A percentile compares a stretch with the other conserved stretches of the same genome.
Evolutionary conservation across 1,140 invertebrate species (phyloP).

Genomic region (Eciton burchellii): DNA sequence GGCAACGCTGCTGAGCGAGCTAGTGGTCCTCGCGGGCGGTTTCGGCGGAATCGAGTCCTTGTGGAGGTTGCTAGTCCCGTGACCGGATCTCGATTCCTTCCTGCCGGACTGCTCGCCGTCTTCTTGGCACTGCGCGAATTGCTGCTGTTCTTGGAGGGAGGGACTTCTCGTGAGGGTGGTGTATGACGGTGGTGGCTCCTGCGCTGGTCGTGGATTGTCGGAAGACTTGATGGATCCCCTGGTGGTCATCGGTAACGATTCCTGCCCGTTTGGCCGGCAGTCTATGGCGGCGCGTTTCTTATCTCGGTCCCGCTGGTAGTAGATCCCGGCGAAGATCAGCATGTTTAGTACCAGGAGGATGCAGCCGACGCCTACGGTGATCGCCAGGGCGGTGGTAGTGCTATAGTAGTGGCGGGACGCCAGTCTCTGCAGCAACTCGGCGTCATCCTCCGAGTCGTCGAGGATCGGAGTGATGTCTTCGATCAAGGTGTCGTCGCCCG

Average conservation of each 20-base stretch:
- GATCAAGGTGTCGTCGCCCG: constrained; percentile 78
- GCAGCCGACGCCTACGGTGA: constrained; percentile 95
- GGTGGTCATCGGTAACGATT: constrained; percentile 83
- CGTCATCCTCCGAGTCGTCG: constrained; percentile 84
- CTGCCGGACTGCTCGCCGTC: constrained; percentile 73
- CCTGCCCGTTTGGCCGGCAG: constrained; percentile 77
- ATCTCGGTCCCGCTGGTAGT: constrained; percentile 91
- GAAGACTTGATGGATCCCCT: constrained; percentile 75
- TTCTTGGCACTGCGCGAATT: constrained; percentile 44
- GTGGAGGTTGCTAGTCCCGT: constrained; percentile 59
- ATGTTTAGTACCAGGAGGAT: constrained; percentile 94
- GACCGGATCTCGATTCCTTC: constrained; percentile 54
- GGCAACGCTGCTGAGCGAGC: constrained; percentile 81
- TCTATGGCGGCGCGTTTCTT: constrained; percentile 81
- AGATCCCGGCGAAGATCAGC: constrained; percentile 95
- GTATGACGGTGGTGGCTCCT: constrained; percentile 85
- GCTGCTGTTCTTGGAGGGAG: constrained; percentile 76
- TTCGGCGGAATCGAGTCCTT: constrained; percentile 82
- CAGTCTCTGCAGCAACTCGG: constrained; percentile 85
- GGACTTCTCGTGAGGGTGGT: constrained; percentile 83
- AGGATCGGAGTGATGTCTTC: constrained; percentile 78
- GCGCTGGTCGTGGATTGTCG: constrained; percentile 73
- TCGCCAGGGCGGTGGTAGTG: constrained; percentile 93
- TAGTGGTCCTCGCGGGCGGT: constrained; percentile 84
- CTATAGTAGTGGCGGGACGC: constrained; percentile 88